A percentile compares a stretch with the other conserved stretches of the same genome.
These are phyloP conservation scores for Archivesica marissinica DNA, from an alignment of 1,140 invertebrate genomes.

Conservation along the genomic window DNA sequence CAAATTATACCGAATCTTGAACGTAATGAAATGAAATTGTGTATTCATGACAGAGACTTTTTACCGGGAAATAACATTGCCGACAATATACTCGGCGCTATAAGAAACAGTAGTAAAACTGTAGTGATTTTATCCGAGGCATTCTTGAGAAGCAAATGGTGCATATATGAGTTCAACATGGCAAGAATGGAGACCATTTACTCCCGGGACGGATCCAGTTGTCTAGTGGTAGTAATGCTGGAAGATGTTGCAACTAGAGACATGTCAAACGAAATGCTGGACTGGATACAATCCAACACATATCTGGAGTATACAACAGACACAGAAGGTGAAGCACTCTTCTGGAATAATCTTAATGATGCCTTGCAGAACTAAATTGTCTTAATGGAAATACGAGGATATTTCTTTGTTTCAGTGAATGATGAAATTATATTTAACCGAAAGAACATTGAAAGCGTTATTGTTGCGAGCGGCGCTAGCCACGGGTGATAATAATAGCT, in stretches of 20 bases:
- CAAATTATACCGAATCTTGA: slow-evolving; percentile 65
- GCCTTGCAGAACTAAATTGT: too few species aligned
- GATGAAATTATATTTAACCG: too few species aligned
- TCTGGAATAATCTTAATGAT: slow-evolving; percentile 21
- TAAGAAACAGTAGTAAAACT: slow-evolving; percentile 87
- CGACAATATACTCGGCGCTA: slow-evolving; percentile 86
- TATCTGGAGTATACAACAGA: slow-evolving; percentile 36
- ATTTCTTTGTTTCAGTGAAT: too few species aligned
- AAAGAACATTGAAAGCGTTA: too few species aligned
- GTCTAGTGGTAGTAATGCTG: slow-evolving; percentile 20
- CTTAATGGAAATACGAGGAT: too few species aligned
- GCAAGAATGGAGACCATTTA: slow-evolving; percentile 58
- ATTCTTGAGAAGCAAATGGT: slow-evolving; percentile 89
- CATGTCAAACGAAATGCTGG: slow-evolving; percentile 32
- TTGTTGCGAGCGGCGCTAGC: too few species aligned
- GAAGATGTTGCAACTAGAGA: slow-evolving; percentile 6
- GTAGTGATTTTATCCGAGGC: slow-evolving; percentile 87
- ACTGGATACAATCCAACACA: slow-evolving; percentile 28
- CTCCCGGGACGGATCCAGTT: background rate
- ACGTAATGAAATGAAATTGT: slow-evolving; percentile 61
- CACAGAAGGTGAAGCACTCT: background rate
- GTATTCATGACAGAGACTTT: slow-evolving; percentile 76
- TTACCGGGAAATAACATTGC: slow-evolving; percentile 84
- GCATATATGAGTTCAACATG: slow-evolving; percentile 82
- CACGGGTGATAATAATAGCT: too few species aligned